phyloP scores from a whole-genome alignment of 1,140 invertebrate species.

The Notospermus geniculatus region DNA sequence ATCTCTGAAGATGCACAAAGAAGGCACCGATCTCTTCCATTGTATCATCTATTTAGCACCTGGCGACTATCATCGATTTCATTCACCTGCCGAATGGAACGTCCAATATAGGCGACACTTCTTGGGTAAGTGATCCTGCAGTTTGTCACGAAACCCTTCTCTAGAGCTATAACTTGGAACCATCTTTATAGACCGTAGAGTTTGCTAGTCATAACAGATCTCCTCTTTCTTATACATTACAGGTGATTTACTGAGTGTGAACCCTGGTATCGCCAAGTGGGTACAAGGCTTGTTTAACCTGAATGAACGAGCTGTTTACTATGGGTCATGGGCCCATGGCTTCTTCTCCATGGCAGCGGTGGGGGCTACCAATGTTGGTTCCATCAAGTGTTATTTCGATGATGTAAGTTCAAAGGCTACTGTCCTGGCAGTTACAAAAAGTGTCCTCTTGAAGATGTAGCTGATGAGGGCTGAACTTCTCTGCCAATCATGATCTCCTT shows the following conservation, averaged over 20 bases:
- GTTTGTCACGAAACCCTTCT: neutral
- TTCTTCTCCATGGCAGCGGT: constrained; percentile 98
- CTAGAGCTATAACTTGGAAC: neutral
- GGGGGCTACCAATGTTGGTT: constrained; percentile 98
- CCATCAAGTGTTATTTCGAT: constrained; percentile 88
- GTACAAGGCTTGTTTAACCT: constrained; percentile 89
- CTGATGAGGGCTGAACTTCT: too few relatives aligned
- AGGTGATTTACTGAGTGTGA: constrained; percentile 92
- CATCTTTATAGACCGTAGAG: neutral
- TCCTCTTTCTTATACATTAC: constrained; percentile 38
- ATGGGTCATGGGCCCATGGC: constrained; percentile 91
- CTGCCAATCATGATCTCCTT: too few relatives aligned
- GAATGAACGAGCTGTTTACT: constrained; percentile 93
- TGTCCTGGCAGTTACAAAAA: too few relatives aligned
- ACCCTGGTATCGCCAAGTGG: constrained; percentile 81
- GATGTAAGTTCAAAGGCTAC: constrained; percentile 62
- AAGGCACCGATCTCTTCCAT: constrained; percentile 80
- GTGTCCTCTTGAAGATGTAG: too few relatives aligned
- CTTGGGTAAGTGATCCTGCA: constrained; percentile 64
- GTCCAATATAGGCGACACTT: constrained; percentile 85
- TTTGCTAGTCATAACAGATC: neutral
- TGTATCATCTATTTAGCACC: constrained; percentile 96
- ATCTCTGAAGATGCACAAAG: constrained; percentile 60
- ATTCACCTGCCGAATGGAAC: constrained; percentile 90
- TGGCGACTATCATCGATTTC: constrained; percentile 98